Conservation (phyloP, 23 tunicate genomes). For the Ciona savignyi region DNA sequence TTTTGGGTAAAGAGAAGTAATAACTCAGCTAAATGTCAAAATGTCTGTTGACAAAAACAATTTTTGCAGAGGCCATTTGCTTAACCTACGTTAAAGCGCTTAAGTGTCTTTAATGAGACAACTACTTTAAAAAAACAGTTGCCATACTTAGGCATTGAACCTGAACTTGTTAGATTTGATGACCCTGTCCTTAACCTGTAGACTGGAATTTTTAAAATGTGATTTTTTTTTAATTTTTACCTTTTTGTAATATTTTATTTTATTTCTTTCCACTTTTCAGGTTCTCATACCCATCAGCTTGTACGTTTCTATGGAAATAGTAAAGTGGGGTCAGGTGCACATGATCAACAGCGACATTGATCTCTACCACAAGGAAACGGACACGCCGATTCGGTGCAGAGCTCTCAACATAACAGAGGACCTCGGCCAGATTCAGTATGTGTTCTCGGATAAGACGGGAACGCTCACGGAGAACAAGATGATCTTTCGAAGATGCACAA, state of each 20-base stretch:
- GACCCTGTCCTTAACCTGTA: no score
- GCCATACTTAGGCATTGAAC: no score
- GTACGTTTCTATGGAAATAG: constrained; percentile 96
- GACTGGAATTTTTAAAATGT: no score
- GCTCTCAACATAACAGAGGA: constrained; percentile 97
- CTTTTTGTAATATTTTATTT: neutral
- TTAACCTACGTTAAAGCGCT: no score
- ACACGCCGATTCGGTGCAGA: constrained; percentile 81
- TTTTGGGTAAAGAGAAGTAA: no score
- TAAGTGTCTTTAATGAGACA: no score
- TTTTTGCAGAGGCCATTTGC: no score
- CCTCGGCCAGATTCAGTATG: constrained; percentile 92
- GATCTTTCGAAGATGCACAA: constrained; percentile 85
- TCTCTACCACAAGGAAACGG: constrained; percentile 75
- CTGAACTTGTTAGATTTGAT: no score
- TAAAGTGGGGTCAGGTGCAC: constrained; percentile 92
- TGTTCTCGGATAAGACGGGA: constrained; percentile 98
- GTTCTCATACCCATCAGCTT: constrained; percentile 94
- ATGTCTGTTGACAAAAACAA: no score
- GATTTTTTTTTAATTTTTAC: neutral
- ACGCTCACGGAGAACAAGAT: constrained; percentile 96
- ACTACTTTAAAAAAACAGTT: no score
- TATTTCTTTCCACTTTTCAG: constrained; percentile 13
- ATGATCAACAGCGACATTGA: constrained; percentile 90
- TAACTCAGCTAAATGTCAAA: no score